Base-by-base conservation (phyloP, 2,888 invertebrate species). In the Gonocerus acuteangulatus region DNA sequence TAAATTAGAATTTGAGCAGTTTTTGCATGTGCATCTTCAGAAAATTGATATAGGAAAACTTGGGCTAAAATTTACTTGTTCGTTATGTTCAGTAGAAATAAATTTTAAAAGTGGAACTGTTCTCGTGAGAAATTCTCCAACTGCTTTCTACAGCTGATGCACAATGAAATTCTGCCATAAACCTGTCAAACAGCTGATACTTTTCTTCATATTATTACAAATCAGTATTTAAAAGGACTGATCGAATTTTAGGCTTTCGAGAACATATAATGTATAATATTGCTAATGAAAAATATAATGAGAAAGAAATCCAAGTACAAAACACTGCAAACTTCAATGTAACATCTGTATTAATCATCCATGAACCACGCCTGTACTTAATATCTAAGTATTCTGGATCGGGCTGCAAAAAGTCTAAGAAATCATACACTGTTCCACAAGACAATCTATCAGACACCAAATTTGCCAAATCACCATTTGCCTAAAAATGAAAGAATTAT, bases 351-450 rank as follows among this genome's bases (percentile, higher is more conserved):
- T 89, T 86, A 42, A 89, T 88, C 66, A 80, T 79, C 51, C 82
- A 82, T 9, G 62, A 48, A 1, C 64, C 63, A n/a, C 68, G 62
- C 21, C 66, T 59, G 56, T 62, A 64, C 9, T 56, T 62, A 13
- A 52, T 36, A 21, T 65, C 65, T 13, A 68, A 47, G 18, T 61
- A 62, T 0, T 52, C 60, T 11, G 81, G 77, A 68, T 85, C 84
- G 54, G 85, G 83, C 63, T 87, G 85, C 62, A 89, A 75, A 69
- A 86, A 90, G 72, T 90, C 90, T 87, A 90, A 87, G 72, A 86
- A 89, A 74, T 90, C 90, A 68, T 82, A 84, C 52, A 89, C 80
- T 0, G 87, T 83, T 62, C 83, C 82, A 71, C 90, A 90, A 0
- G 81, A 76, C 2, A 90, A 74, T 11, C 89, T 81, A 62, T 79